Base-by-base conservation (phyloP, 2,888 invertebrate species). In the Odontothrips loti region DNA sequence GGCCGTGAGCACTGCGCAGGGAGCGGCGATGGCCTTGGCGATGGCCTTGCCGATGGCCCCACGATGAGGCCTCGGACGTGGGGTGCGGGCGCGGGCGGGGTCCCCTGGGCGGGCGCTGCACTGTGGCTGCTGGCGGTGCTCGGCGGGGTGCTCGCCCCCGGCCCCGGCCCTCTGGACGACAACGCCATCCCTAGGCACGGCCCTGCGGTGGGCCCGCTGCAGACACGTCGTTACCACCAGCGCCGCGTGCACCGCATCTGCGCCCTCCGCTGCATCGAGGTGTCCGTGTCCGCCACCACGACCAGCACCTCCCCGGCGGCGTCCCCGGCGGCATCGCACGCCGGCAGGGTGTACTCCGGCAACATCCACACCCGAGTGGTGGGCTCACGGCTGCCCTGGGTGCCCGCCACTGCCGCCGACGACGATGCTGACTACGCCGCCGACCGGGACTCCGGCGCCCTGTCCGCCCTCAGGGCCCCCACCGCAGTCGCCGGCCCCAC, bases 361-460 rank as follows among this genome's bases (percentile, higher is more conserved):
- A 58, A 58, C 58, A 58, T 58, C 58, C 58, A 17, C 58, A n/a
- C 58, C 20, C 80, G 80, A 29, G 80, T n/a, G 48, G 23, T 75
- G 68, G 68, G 68, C 9, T 15, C 20, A 27, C 68, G 23, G 68
- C 10, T 27, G 27, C 23, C 29, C 29, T 51, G 34, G 63, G 29
- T 63, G 63, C 23, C 80, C n/a, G 63, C 79, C 80, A 47, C 43
- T 34, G 6, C 48, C 79, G 81, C 79, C 63, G n/a, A 58, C 20
- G 58, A 15, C 58, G 12, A n/a, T 9, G 20, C 58, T 12, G n/a
- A 58, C 20, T 12, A 15, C 58, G 12, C 6, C 0, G 20, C 58
- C 8, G 58, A 58, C 17, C 6, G 58, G 80, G 47, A 68, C 80
- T 63, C 58, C 78, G 75, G 8, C 80, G 68, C 80, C 34, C 43